These are phyloP conservation scores for Troglohyphantes excavatus DNA, from an alignment of 2,888 invertebrate species.

Conservation along the genomic window DNA sequence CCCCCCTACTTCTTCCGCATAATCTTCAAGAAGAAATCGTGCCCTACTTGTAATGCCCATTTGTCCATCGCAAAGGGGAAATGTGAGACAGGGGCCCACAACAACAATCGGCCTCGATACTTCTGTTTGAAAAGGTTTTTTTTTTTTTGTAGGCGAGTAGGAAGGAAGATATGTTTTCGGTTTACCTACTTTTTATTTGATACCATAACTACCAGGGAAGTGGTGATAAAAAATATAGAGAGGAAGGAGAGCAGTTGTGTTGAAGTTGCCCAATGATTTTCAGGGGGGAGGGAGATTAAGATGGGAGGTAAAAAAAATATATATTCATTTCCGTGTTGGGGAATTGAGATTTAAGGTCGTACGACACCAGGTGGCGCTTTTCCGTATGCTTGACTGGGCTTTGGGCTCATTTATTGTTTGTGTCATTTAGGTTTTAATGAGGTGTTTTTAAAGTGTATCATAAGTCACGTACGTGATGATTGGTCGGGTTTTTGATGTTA, in stretches of 20 bases:
- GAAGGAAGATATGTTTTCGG: neutral
- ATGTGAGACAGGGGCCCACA: neutral
- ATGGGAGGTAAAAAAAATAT: neutral
- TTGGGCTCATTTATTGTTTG: neutral
- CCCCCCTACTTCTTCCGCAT: neutral
- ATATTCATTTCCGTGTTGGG: neutral
- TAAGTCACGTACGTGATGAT: no score
- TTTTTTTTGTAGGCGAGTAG: neutral
- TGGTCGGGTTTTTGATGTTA: no score
- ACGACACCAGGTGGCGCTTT: neutral
- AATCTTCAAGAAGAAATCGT: neutral
- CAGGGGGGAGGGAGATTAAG: neutral
- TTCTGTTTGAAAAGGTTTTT: neutral
- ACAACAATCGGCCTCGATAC: neutral
- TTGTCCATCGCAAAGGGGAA: neutral
- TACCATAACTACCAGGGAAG: neutral
- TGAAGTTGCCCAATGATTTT: neutral
- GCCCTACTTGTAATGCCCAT: constrained; percentile 14
- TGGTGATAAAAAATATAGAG: neutral
- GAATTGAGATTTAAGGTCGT: neutral
- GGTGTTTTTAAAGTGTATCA: no score
- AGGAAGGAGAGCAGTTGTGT: neutral
- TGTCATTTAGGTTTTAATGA: no score
- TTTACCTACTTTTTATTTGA: neutral
- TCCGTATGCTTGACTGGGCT: neutral